phyloP scores from a whole-genome alignment of 1,140 invertebrate genomes.

The Hycleus phaleratus region DNA sequence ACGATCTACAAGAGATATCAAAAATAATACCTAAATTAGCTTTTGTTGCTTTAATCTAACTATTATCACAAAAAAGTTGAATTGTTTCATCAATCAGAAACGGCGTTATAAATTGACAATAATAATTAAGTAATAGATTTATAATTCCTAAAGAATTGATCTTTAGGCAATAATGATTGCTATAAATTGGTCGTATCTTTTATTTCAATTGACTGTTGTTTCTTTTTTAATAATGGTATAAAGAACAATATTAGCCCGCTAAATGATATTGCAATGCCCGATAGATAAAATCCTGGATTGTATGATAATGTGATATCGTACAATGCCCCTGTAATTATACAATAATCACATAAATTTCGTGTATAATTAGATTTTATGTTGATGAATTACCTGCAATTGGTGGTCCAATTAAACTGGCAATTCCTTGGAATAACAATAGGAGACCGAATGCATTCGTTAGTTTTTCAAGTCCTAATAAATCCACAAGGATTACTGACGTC shows the following conservation, averaged over 20 bases:
- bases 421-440: slow-evolving; percentile 82
- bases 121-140: no score
- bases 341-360: slow-evolving; percentile 2
- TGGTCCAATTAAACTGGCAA: slow-evolving; percentile 81
- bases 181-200: no score
- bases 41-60: no score
- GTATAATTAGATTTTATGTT: neutral
- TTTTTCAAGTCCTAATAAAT: slow-evolving; percentile 76
- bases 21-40: no score
- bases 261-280: slow-evolving; percentile 72
- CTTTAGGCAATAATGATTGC: no score
- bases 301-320: slow-evolving; percentile 73
- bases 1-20: no score
- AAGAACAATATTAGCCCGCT: slow-evolving; percentile 84
- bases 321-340: slow-evolving; percentile 59
- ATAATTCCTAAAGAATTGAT: no score
- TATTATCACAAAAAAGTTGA: no score
- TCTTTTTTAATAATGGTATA: slow-evolving; percentile 65
- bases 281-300: slow-evolving; percentile 73
- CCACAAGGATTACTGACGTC: slow-evolving; percentile 83
- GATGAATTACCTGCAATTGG: slow-evolving; percentile 70
- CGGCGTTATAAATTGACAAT: no score
- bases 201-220: no score
- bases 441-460: slow-evolving; percentile 92
- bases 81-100: no score